phyloP scores from a whole-genome alignment of 2,113 vertebrate species.

The Zosterops lateralis region DNA sequence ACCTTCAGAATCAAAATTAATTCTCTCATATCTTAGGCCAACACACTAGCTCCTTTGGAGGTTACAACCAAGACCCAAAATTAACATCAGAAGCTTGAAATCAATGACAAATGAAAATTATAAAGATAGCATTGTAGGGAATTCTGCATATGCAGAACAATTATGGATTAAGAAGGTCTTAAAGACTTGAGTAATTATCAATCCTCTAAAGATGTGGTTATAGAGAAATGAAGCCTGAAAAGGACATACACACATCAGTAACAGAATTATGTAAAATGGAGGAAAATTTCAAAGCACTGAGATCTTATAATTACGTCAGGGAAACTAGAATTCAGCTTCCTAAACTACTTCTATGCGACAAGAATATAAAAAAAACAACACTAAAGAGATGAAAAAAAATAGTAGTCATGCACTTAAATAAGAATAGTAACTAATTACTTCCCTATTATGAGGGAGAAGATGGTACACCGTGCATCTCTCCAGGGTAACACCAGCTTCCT shows the following conservation, averaged over 20 bases:
- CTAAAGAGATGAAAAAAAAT: not conserved
- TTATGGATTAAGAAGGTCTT: not conserved
- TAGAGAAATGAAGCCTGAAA: not conserved
- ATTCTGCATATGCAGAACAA: not conserved
- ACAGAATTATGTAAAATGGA: not conserved
- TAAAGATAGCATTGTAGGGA: not conserved
- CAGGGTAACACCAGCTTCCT: not conserved
- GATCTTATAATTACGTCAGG: not conserved
- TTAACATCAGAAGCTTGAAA: not conserved
- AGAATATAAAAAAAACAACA: not conserved
- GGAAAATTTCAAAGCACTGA: not conserved
- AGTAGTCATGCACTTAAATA: not conserved
- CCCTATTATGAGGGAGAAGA: not conserved
- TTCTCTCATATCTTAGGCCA: not conserved
- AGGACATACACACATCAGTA: not conserved
- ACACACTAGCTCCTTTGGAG: not conserved
- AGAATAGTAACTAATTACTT: accelerated
- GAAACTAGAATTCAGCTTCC: not conserved
- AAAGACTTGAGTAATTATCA: not conserved
- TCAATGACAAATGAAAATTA: not conserved
- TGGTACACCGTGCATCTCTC: not conserved
- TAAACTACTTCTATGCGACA: not conserved
- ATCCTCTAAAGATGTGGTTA: not conserved
- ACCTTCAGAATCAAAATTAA: not conserved
- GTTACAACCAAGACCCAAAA: not conserved